These are phyloP conservation scores for Drosophila siamana DNA, from an alignment of 2,888 invertebrate genomes.

Conservation along the genomic window DNA sequence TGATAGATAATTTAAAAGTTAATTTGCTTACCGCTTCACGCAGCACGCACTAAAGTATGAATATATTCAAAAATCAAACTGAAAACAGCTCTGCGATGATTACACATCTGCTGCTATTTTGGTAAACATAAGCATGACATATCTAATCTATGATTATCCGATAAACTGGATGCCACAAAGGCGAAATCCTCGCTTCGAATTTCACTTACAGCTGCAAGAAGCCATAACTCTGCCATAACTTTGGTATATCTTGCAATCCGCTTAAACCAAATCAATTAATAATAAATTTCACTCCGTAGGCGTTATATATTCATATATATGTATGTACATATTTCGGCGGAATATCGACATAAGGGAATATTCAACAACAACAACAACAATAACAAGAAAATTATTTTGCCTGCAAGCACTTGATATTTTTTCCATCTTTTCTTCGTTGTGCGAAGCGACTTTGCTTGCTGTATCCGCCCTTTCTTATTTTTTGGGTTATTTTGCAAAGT, in stretches of 20 bases:
- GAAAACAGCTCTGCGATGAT: too few species aligned
- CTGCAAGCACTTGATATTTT: conserved; percentile 42
- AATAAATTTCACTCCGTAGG: conserved; percentile 69
- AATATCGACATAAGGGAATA: conserved; percentile 26
- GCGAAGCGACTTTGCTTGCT: conserved; percentile 43
- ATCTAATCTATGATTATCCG: conserved; percentile 27
- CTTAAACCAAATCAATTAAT: conserved; percentile 79
- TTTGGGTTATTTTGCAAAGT: conserved; percentile 66
- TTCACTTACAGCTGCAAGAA: conserved; percentile 16
- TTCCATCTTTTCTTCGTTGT: conserved; percentile 25
- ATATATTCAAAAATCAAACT: too few species aligned
- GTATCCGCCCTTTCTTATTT: conserved; percentile 22
- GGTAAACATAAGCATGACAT: too few species aligned
- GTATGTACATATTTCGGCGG: conserved; percentile 27
- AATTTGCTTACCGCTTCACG: too few species aligned
- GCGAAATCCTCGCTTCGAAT: background rate
- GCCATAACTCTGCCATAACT: conserved; percentile 44
- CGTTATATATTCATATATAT: too few species aligned
- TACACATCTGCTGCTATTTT: too few species aligned
- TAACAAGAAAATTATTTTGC: conserved; percentile 23
- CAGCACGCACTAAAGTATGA: background rate
- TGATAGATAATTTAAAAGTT: too few species aligned
- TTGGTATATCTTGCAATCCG: conserved; percentile 58
- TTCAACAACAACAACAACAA: background rate
- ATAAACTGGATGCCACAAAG: background rate